Evolutionary conservation across 2,888 invertebrate genomes (phyloP), one percentile per base, ranked within the genome.

Genomic region (Chironomus riparius): DNA sequence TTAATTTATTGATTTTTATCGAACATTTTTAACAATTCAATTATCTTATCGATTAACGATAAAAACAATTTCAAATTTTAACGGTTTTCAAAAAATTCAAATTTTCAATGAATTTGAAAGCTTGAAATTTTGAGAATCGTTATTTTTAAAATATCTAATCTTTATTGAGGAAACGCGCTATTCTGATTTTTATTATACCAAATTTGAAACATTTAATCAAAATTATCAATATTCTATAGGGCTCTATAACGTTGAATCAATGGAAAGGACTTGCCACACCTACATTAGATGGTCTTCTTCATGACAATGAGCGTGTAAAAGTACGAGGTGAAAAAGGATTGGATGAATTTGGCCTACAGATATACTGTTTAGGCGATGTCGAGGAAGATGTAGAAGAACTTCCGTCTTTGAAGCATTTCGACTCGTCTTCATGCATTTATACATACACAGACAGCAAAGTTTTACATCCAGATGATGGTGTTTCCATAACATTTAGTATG

Each of bases 181-280:
- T 10, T 4, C 10, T 38, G 0, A 38, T 50, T 50, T 13, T 7
- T 6, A 56, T 56, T 56, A 6, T 62, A 21, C 12, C 56, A 61
- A 22, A 13, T 56, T 62, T 15, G 28, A 22, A 3, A 22, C 7
- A n/a, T 4, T 15, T 15, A 56, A 75, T 62, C 13, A 15, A 47
- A 13, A 62, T 75, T 22, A 13, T 65, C 10, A 5, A 28, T 10
- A 28, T 62, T 18, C n/a, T 61, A 24, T 21, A 76, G 69, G 96
- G 97, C 10, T 97, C 97, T 0, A 91, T 93, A 80, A 97, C 97
- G 0, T 85, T 98, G 77, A 93, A 94, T 82, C 94, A 97, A 79
- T 98, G 98, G 98, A 93, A 95, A 76, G 92, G 94, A 79, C 87
- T 98, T 68, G 97, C 98, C 68, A 95, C 95, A 72, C 98, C 98